Percentiles rank a stretch among this genome's conserved stretches.
Conservation (phyloP, 2,797 vertebrate genomes). For the Streptopelia turtur region DNA sequence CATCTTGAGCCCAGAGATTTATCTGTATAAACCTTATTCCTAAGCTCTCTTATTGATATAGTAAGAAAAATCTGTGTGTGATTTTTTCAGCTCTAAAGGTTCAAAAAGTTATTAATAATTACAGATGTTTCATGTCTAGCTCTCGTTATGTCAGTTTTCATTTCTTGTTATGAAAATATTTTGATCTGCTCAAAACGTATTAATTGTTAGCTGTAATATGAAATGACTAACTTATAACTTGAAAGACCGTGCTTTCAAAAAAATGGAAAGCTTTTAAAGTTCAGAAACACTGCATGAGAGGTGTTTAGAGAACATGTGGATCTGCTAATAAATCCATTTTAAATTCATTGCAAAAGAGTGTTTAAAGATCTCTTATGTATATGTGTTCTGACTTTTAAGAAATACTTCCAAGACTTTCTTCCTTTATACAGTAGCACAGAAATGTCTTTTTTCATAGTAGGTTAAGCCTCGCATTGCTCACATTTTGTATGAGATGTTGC, state of each 20-base stretch:
- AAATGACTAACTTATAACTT: constrained; percentile 7
- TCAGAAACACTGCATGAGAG: not conserved
- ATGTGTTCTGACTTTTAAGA: not conserved
- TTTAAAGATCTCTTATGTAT: not conserved
- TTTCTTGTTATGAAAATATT: not conserved
- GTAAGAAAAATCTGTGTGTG: not conserved
- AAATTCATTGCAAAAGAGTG: not conserved
- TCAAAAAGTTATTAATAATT: not conserved
- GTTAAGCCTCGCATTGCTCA: not conserved
- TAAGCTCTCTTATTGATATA: not conserved
- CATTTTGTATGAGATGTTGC: not conserved
- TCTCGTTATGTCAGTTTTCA: not conserved
- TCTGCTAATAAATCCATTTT: not conserved
- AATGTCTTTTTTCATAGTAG: not conserved
- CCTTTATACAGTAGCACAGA: not conserved
- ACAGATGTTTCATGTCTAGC: not conserved
- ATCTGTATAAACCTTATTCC: not conserved
- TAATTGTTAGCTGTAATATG: constrained; percentile 7
- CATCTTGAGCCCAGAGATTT: not conserved
- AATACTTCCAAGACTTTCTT: not conserved
- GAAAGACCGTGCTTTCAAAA: not conserved
- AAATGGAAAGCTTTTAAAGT: not conserved
- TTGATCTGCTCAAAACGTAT: constrained; percentile 8
- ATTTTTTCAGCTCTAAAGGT: not conserved
- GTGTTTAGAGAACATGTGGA: not conserved